These are phyloP conservation scores for Macrotis lagotis DNA, from an alignment of 2,113 vertebrate species.

Conservation along the genomic window DNA sequence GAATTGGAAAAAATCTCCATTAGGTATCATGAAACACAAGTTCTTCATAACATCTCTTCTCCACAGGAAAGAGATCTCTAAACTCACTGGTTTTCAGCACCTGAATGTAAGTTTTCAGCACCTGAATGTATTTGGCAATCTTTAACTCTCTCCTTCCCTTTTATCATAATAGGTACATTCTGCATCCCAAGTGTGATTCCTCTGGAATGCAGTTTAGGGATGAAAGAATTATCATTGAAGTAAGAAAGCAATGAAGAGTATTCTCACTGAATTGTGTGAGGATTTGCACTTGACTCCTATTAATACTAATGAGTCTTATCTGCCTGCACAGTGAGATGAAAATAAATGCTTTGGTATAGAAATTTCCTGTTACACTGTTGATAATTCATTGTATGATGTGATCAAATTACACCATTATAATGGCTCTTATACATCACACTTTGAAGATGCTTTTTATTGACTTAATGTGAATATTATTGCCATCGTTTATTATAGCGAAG, in stretches of 20 bases:
- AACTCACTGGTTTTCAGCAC: slow-evolving; percentile 46
- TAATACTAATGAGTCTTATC: slow-evolving; percentile 59
- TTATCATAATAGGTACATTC: slow-evolving; percentile 34
- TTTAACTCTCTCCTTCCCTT: slow-evolving; percentile 20
- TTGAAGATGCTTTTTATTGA: slow-evolving; percentile 85
- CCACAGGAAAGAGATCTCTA: slow-evolving; percentile 12
- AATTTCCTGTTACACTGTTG: slow-evolving; percentile 69
- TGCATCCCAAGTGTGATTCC: slow-evolving; percentile 28
- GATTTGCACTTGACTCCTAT: slow-evolving; percentile 56
- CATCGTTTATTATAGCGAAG: slow-evolving; percentile 82
- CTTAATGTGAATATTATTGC: slow-evolving; percentile 88
- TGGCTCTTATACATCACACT: slow-evolving; percentile 82
- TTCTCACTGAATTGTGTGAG: neutral
- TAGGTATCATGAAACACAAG: neutral
- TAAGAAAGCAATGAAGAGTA: neutral
- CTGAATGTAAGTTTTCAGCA: too few relatives aligned
- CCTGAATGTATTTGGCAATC: slow-evolving; percentile 11
- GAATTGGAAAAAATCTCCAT: slow-evolving; percentile 18
- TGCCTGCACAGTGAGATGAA: slow-evolving; percentile 34
- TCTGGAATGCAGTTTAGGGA: neutral
- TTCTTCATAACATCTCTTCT: neutral
- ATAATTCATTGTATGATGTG: slow-evolving; percentile 76
- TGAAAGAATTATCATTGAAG: neutral
- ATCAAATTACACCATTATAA: slow-evolving; percentile 78
- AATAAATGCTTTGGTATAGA: slow-evolving; percentile 56